Conservation (phyloP, 2,888 invertebrate genomes). For the Drosophila ochracea region DNA sequence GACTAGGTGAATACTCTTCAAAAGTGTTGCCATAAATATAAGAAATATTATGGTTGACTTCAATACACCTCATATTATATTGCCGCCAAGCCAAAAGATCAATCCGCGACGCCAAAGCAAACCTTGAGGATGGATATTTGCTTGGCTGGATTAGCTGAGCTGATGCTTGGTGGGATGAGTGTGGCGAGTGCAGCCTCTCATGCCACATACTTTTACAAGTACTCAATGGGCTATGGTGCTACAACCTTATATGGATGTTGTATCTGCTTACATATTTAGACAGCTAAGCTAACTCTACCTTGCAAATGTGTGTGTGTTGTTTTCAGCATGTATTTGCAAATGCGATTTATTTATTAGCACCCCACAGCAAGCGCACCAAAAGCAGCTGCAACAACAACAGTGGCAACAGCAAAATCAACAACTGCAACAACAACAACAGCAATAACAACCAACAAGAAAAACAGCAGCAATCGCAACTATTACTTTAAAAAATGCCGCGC, state of each 20-base stretch:
- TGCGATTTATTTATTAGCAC: slow-evolving; percentile 82
- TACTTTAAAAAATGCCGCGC: slow-evolving; percentile 72
- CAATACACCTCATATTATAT: background rate
- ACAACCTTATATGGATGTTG: slow-evolving; percentile 51
- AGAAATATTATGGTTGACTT: background rate
- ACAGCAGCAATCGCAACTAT: slow-evolving; percentile 47
- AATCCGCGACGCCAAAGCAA: background rate
- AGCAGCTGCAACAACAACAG: slow-evolving; percentile 43
- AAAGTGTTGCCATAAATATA: background rate
- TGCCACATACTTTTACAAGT: slow-evolving; percentile 1
- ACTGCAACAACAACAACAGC: slow-evolving; percentile 10
- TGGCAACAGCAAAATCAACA: slow-evolving; percentile 44
- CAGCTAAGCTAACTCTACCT: slow-evolving; percentile 33
- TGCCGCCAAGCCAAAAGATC: background rate
- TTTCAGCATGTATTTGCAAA: slow-evolving; percentile 30
- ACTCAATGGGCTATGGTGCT: slow-evolving; percentile 29
- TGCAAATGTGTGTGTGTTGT: slow-evolving; percentile 20
- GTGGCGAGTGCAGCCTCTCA: slow-evolving; percentile 20
- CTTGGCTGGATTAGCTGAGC: background rate
- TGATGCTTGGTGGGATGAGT: slow-evolving; percentile 20
- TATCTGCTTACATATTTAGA: slow-evolving; percentile 16
- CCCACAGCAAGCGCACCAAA: slow-evolving; percentile 65
- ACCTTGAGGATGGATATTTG: slow-evolving; percentile 27
- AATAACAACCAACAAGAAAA: background rate
- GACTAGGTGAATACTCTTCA: slow-evolving; percentile 23